phyloP scores from a whole-genome alignment of 2,797 vertebrate species.

The Poliocrania exsul region DNA sequence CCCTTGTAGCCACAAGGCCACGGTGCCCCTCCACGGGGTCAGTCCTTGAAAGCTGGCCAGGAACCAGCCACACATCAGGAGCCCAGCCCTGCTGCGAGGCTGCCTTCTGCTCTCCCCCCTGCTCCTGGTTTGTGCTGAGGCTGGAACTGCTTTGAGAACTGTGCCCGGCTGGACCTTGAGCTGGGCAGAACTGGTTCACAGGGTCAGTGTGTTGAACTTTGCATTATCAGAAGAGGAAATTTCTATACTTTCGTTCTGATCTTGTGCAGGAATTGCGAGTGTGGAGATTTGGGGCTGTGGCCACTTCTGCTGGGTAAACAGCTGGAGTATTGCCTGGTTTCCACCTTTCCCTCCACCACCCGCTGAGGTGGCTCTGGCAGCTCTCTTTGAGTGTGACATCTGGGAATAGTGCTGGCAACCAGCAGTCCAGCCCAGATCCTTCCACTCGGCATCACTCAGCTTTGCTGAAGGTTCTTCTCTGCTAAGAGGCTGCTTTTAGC shows the following conservation, averaged over 20 bases:
- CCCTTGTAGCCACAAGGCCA: rapidly evolving
- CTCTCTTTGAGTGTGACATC: neutral
- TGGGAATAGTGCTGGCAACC: neutral
- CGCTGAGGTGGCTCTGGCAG: neutral
- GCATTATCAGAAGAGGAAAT: neutral
- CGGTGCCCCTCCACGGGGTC: rapidly evolving
- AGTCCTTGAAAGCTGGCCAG: neutral
- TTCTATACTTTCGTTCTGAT: neutral
- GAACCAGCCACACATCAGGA: rapidly evolving
- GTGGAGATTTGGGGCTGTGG: neutral
- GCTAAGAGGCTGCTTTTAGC: neutral
- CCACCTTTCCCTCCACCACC: neutral
- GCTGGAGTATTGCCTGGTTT: neutral
- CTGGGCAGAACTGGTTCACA: neutral
- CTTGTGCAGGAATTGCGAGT: neutral
- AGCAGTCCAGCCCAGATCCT: neutral
- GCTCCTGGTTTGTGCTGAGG: neutral
- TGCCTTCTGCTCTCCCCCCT: neutral
- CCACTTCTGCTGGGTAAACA: neutral
- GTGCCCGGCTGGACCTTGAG: neutral
- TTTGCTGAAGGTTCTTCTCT: neutral
- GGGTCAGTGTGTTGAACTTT: neutral
- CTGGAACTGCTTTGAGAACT: neutral
- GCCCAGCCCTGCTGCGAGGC: rapidly evolving
- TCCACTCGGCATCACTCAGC: rapidly evolving